Percentiles rank a stretch among this genome's conserved stretches.
phyloP scores from a whole-genome alignment of 2,797 vertebrate species.

The Cossypha dichroa region DNA sequence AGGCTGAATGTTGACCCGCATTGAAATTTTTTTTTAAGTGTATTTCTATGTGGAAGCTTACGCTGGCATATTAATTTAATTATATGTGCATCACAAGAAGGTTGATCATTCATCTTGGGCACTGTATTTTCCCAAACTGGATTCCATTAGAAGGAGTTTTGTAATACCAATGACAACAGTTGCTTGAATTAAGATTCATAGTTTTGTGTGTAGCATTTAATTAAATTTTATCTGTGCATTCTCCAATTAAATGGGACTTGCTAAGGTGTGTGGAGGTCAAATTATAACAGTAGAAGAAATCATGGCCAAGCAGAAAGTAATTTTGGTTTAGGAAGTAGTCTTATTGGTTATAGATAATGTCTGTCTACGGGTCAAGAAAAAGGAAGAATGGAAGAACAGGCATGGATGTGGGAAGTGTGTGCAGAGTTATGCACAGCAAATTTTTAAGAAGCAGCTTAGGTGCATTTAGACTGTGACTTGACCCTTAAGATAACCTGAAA shows the following conservation, averaged over 20 bases:
- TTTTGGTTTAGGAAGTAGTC: background rate
- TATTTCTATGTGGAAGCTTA: background rate
- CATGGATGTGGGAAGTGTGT: background rate
- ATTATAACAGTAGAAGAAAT: background rate
- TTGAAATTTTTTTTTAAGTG: background rate
- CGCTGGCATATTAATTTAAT: background rate
- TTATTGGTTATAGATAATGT: background rate
- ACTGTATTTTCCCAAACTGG: background rate
- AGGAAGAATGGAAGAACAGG: background rate
- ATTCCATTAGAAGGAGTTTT: background rate
- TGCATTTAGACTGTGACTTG: background rate
- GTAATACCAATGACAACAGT: background rate
- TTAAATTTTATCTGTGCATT: background rate
- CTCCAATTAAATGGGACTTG: background rate
- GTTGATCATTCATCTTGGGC: background rate
- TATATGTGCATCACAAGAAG: background rate
- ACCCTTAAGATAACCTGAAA: background rate
- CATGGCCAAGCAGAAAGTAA: background rate
- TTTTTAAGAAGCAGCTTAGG: background rate
- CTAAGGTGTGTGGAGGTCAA: background rate
- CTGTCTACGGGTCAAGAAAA: background rate
- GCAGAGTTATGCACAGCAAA: background rate
- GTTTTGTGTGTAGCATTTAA: background rate
- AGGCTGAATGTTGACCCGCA: background rate
- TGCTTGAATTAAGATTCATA: background rate